Evolutionary conservation across 1,140 invertebrate genomes (phyloP), one percentile per base, ranked within the genome.

Genomic region (Drosophila truncata): DNA sequence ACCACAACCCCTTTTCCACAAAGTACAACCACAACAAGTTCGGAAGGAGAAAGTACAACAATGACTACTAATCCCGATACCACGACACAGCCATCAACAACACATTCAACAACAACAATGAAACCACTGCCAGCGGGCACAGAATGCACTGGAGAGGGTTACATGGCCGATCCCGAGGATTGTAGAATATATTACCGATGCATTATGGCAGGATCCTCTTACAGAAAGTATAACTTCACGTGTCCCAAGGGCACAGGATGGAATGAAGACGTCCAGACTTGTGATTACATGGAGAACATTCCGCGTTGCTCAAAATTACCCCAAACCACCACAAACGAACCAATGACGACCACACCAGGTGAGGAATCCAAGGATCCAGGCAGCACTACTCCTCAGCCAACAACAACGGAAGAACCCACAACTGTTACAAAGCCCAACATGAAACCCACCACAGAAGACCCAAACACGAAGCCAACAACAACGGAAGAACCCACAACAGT

Each of bases 111-210:
- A 23, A 85, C 84, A 3, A 87, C 76, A 20, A 64, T 62, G 44
- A 79, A 78, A 23, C 76, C 76, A 4, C 41, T 80, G 3, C 62
- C 67, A 44, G 50, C 77, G 3, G 69, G 62, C 11, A 76, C 58
- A 20, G 63, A 79, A 23, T 94, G 94, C 75, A 80, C 62, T 1
- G 80, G 92, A 27, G 95, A 95, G 92, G 95, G 95, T 46, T 96
- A 95, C 77, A 93, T 94, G 80, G 93, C 93, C 18, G 93, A 95
- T 74, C 85, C 93, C 42, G 93, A 94, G 41, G 93, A 96, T 80
- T 96, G 96, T 73, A 93, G 93, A 47, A 95, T 94, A 79, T 96
- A 96, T 86, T 96, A 95, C 67, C 93, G 95, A 78, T 96, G 95
- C 87, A 94, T 95, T 70, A 93, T 93, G 76, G 94, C 94, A n/a